phyloP scores from a whole-genome alignment of 2,113 vertebrate genomes.

The Sialia sialis region DNA sequence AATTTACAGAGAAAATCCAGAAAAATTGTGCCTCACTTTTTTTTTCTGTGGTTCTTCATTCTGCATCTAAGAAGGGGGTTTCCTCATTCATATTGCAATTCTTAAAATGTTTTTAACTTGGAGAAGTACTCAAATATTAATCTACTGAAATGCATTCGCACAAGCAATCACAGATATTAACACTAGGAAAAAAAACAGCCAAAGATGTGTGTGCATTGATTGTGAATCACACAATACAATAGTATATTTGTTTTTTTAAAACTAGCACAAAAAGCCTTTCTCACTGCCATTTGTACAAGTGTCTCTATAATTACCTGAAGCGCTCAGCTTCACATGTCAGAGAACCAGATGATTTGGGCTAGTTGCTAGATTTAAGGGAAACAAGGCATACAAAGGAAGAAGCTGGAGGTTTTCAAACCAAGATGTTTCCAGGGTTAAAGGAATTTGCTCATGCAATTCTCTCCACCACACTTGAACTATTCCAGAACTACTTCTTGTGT shows the following conservation, averaged over 20 bases:
- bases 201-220: background rate
- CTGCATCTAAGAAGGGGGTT: background rate
- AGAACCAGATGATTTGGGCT: background rate
- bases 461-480: background rate
- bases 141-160: background rate
- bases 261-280: background rate
- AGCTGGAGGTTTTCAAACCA: background rate
- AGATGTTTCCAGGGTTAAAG: background rate
- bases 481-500: background rate
- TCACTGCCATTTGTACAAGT: background rate
- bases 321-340: rapidly evolving
- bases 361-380: background rate
- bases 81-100: background rate
- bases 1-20: background rate
- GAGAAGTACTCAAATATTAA: background rate
- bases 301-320: background rate
- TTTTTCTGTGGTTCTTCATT: background rate
- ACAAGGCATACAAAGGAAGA: background rate
- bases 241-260: background rate
- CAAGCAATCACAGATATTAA: background rate
- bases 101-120: background rate
- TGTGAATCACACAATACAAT: background rate
- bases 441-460: background rate
- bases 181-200: background rate
- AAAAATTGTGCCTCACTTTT: background rate